Evolutionary conservation across 1,140 invertebrate genomes (phyloP).

Genomic region (Drosophila sproati): DNA sequence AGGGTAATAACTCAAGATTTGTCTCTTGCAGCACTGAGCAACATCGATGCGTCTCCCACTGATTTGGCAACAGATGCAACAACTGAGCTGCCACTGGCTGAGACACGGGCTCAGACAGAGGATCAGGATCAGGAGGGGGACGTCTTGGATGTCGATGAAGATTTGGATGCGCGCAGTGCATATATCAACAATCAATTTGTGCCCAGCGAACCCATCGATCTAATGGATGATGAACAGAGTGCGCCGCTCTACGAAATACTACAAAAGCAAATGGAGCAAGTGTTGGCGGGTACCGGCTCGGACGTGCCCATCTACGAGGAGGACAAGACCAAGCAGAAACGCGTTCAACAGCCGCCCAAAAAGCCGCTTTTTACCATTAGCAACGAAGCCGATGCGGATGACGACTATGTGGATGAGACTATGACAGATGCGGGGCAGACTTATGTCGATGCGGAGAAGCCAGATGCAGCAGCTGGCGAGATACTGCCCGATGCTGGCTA

Average conservation of each 20-base stretch:
- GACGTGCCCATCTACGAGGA: conserved; percentile 66
- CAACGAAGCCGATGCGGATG: conserved; percentile 45
- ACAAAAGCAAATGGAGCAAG: conserved; percentile 80
- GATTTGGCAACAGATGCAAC: conserved; percentile 42
- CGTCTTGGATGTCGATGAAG: conserved; percentile 54
- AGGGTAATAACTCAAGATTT: neutral
- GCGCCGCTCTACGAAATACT: conserved; percentile 74
- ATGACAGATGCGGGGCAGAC: conserved; percentile 27
- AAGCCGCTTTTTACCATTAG: conserved; percentile 52
- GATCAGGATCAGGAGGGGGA: conserved; percentile 16
- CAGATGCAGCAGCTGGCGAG: conserved; percentile 50
- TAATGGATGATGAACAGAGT: conserved; percentile 61
- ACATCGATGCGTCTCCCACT: conserved; percentile 20
- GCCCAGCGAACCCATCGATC: conserved; percentile 55
- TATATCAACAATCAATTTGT: conserved; percentile 81
- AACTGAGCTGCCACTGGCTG: conserved; percentile 8
- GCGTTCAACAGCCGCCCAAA: conserved; percentile 47
- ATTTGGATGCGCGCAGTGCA: conserved; percentile 71
- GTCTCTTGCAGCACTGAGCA: conserved; percentile 22
- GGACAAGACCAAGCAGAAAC: conserved; percentile 41
- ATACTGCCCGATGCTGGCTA: conserved; percentile 39
- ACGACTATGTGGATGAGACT: conserved; percentile 63
- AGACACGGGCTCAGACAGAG: conserved; percentile 45
- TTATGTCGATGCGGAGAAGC: conserved; percentile 52
- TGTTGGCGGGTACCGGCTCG: conserved; percentile 58